Percentiles rank a stretch among this genome's conserved stretches.
Evolutionary conservation across 2,888 invertebrate species (phyloP).

Genomic region (Drosophila barbarae): DNA sequence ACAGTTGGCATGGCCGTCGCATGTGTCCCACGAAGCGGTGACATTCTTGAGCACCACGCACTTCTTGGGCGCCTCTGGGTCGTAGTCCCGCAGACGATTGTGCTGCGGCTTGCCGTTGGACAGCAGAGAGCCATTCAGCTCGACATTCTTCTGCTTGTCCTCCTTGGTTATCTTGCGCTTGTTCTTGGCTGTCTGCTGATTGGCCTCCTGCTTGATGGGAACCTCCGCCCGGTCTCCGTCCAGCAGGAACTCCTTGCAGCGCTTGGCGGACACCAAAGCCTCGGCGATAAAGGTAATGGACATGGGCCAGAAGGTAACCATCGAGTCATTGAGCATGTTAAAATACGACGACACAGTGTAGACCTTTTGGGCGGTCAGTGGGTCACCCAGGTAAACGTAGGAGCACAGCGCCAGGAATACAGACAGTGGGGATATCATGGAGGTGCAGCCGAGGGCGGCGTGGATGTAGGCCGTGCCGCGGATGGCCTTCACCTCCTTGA

Average conservation of each 20-base stretch:
- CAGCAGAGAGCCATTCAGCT: constrained; percentile 47
- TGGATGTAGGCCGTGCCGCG: constrained; percentile 85
- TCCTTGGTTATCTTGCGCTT: constrained; percentile 44
- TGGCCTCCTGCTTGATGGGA: constrained; percentile 66
- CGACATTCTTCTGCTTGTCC: constrained; percentile 49
- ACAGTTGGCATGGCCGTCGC: constrained; percentile 63
- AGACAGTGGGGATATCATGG: constrained; percentile 89
- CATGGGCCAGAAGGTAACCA: constrained; percentile 90
- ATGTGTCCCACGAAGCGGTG: constrained; percentile 81
- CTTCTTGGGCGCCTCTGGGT: constrained; percentile 63
- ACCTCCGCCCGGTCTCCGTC: constrained; percentile 69
- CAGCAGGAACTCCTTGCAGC: constrained; percentile 85
- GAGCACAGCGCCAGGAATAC: constrained; percentile 87
- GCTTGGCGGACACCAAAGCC: constrained; percentile 85
- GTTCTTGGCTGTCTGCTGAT: constrained; percentile 76
- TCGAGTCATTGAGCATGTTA: constrained; percentile 87
- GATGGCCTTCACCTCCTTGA: constrained; percentile 86
- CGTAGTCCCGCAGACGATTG: constrained; percentile 50
- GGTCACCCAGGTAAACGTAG: constrained; percentile 83
- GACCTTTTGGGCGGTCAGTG: constrained; percentile 86
- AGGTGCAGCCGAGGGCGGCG: constrained; percentile 85
- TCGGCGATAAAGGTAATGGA: constrained; percentile 89
- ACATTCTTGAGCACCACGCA: constrained; percentile 80
- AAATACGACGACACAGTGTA: constrained; percentile 91
- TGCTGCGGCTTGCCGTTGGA: constrained; percentile 42